Evolutionary conservation across 2,797 vertebrate genomes (phyloP).

Genomic region (Alosa sapidissima): DNA sequence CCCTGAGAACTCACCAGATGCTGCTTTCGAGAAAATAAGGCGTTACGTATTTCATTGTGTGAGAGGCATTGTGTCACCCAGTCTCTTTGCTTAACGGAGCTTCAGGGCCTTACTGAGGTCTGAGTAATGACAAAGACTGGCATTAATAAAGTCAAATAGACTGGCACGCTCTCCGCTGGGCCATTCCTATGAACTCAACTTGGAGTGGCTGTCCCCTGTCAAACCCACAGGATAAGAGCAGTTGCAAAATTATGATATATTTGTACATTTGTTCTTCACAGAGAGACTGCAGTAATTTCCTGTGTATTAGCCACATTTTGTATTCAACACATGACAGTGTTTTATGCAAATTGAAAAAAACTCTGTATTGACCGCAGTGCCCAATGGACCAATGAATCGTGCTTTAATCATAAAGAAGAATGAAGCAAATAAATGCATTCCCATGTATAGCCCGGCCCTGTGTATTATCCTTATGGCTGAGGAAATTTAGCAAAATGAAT

Average conservation of each 20-base stretch:
- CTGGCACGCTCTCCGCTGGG: background rate
- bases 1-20: conserved; percentile 41
- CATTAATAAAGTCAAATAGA: conserved; percentile 19
- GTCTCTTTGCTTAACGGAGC: conserved; percentile 5
- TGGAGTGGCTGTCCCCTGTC: background rate
- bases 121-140: background rate
- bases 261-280: background rate
- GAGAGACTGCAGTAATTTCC: background rate
- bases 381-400: too few species aligned
- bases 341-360: too few species aligned
- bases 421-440: too few species aligned
- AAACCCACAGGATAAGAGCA: background rate
- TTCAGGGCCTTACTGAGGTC: background rate
- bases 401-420: too few species aligned
- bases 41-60: conserved; percentile 50
- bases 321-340: too few species aligned
- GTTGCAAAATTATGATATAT: background rate
- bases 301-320: too few species aligned
- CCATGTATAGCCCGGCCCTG: too few species aligned
- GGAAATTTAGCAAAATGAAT: too few species aligned
- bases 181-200: background rate
- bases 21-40: conserved; percentile 53
- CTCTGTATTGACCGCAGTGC: too few species aligned
- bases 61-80: conserved; percentile 44
- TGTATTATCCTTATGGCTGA: too few species aligned